phyloP scores from a whole-genome alignment of 2,113 vertebrate genomes.

The Tyrannus savana region DNA sequence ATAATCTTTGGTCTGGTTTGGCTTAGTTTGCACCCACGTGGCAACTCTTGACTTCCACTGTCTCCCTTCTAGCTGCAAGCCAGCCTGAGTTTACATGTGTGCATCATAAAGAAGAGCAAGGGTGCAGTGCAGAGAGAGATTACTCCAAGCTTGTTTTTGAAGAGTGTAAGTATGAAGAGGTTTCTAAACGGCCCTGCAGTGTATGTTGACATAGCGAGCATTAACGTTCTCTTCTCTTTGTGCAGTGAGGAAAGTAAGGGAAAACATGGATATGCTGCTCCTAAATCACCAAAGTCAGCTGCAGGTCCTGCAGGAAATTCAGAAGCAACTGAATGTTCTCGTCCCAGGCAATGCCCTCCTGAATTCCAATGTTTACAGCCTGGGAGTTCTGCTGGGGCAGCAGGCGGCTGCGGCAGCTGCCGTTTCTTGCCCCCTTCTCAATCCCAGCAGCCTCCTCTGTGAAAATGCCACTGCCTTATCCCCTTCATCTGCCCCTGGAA shows the following conservation, averaged over 20 bases:
- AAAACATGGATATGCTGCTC: conserved; percentile 43
- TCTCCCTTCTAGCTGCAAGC: conserved; percentile 2
- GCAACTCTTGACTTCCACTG: background rate
- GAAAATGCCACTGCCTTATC: background rate
- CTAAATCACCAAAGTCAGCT: conserved; percentile 59
- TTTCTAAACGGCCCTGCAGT: background rate
- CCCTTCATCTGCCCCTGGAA: background rate
- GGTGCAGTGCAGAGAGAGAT: background rate
- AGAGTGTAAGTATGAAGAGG: conserved; percentile 39
- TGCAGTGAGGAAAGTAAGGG: conserved; percentile 49
- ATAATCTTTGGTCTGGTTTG: background rate
- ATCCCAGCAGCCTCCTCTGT: conserved; percentile 8
- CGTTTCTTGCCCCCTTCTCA: conserved; percentile 24
- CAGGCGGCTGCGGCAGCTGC: background rate
- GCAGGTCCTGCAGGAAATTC: conserved; percentile 57
- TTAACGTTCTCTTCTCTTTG: background rate
- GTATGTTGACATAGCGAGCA: background rate
- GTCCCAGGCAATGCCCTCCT: conserved; percentile 43
- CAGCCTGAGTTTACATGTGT: background rate
- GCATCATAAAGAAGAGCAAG: background rate
- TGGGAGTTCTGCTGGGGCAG: conserved; percentile 12
- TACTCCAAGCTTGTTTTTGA: background rate
- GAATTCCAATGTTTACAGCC: conserved; percentile 23
- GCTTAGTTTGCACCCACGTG: background rate
- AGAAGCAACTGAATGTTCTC: conserved; percentile 44